Base-by-base conservation (phyloP, 2,888 invertebrate species). In the Scotopteryx bipunctaria region DNA sequence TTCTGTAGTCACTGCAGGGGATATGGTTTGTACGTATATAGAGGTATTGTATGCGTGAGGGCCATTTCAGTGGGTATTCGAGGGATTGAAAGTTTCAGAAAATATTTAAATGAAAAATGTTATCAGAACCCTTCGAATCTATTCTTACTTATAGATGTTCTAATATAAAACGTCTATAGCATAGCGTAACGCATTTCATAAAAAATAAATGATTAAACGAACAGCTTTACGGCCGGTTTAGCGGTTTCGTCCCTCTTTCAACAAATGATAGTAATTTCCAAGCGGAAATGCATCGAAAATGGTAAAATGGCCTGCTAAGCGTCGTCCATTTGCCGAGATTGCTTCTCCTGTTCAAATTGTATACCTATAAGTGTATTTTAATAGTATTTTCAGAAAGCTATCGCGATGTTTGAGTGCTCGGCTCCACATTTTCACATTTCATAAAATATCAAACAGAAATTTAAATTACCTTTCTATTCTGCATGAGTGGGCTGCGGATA, bases 211-310 rank as follows among this genome's bases (percentile, higher is more conserved):
- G 49, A 52, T 51, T 71, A 66, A 77, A 73, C 72, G 73, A 70
- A 68, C 69, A 67, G 67, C 60, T 67, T 63, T 62, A 71, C 69
- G 78, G 67, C 73, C 69, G 71, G 72, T 77, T 78, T 69, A 73
- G 77, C 61, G 75, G 75, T 70, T 75, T 77, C 78, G 75, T 77
- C 78, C 81, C 79, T 78, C 78, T 80, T 80, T 76, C 75, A 78
- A 81, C 80, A 83, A 87, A 88, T 87, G 85, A 78, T 81, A 83
- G 86, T 84, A 80, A 89, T 86, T 86, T 85, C 83, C 81, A 77
- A 64, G 66, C 79, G 86, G 87, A 86, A 88, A 86, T 87, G 88
- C 88, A 87, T 86, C 81, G 77, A 82, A 48, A 85, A 85, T 83
- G 80, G 81, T 79, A 77, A 81, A 87, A 87, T 86, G 81, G 83